Evolutionary conservation across 2,888 invertebrate species (phyloP), one percentile per base, ranked within the genome.

Genomic region (Orthosia incerta): DNA sequence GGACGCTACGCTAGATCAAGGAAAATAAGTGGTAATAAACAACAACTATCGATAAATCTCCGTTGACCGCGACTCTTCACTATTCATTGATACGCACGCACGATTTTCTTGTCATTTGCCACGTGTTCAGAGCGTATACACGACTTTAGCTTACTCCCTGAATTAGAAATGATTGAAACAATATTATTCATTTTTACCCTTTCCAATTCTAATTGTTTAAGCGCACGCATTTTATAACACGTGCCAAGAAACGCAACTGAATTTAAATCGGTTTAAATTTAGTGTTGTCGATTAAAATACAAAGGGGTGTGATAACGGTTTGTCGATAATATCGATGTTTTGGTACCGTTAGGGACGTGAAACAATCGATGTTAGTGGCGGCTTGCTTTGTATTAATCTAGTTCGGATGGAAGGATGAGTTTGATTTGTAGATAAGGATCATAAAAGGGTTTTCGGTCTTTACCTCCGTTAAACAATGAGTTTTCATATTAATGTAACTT

Each of bases 81-180:
- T 93, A 92, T 82, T 74, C 81, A 87, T 89, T 87, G 86, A 91
- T 91, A 89, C 90, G 87, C 90, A 92, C 89, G 91, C 96, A 96
- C 96, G 96, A 96, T 94, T 95, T 94, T 92, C 94, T 94, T 96
- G 96, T 96, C 91, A 84, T 85, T 90, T 91, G 95, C 96, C 96
- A 96, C 96, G 96, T 95, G 96, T 95, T 91, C 91, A 88, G 90
- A 89, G 92, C 90, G 82, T 89, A 91, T 92, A 96, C 96, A 96
- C 96, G 96, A 96, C 95, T 83, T 75, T 79, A 86, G 89, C 86
- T 87, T 90, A 92, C 94, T 93, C 91, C 93, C 93, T 94, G 96
- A 95, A 96, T 96, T 92, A 91, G 79, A 92, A 90, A 95, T 94
- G 90, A 93, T 92, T 90, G 90, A 82, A 91, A 93, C 93, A 91